phyloP scores from a whole-genome alignment of 1,140 invertebrate species.

The Ephestia elutella region DNA sequence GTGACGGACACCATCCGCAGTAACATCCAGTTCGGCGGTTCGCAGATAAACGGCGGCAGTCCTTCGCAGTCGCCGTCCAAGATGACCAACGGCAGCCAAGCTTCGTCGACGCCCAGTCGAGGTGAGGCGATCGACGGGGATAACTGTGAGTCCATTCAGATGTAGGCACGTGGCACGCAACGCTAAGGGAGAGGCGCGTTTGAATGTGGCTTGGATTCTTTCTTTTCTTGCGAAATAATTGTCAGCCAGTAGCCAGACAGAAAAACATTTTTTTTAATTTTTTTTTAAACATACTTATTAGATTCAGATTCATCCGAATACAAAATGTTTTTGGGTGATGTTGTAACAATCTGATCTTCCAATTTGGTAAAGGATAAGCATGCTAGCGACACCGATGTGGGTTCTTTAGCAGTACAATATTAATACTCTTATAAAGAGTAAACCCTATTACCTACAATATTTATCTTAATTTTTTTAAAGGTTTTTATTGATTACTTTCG shows the following conservation, averaged over 20 bases:
- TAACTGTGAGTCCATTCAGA: slow-evolving; percentile 62
- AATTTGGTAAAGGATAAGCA: too few relatives aligned
- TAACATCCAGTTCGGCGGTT: slow-evolving; percentile 66
- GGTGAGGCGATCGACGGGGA: slow-evolving; percentile 60
- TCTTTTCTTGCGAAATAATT: background rate
- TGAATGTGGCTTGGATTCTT: slow-evolving; percentile 8
- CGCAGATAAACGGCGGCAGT: slow-evolving; percentile 49
- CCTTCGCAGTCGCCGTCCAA: slow-evolving; percentile 49
- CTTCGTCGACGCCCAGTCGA: slow-evolving; percentile 62
- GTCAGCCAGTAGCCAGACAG: too few relatives aligned
- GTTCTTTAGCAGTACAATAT: too few relatives aligned
- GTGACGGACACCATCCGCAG: slow-evolving; percentile 66
- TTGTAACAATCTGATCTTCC: too few relatives aligned
- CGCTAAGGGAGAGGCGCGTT: slow-evolving; percentile 15
- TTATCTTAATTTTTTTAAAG: too few relatives aligned
- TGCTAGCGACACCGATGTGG: too few relatives aligned
- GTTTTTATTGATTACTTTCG: too few relatives aligned
- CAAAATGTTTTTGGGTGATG: too few relatives aligned
- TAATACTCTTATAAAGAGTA: too few relatives aligned
- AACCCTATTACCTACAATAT: too few relatives aligned
- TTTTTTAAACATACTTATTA: too few relatives aligned
- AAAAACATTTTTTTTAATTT: background rate
- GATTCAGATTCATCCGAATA: too few relatives aligned
- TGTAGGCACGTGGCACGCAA: slow-evolving; percentile 62
- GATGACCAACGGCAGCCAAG: slow-evolving; percentile 52